phyloP scores from a whole-genome alignment of 2,888 invertebrate species.

The Tachystola acroxantha region DNA sequence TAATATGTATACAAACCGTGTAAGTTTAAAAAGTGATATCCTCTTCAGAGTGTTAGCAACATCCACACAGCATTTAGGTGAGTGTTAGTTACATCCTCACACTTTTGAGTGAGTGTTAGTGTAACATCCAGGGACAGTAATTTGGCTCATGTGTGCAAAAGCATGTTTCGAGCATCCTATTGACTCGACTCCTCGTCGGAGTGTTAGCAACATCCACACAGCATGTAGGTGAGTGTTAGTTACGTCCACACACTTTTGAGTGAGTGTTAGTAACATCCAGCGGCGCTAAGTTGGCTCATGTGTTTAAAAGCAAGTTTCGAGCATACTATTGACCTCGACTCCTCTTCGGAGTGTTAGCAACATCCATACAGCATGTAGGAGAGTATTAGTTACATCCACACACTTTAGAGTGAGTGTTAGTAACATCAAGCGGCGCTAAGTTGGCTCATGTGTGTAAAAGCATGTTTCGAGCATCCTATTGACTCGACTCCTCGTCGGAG shows the following conservation, averaged over 20 bases:
- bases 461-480: constrained; percentile 83
- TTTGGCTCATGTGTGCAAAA: constrained; percentile 88
- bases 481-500: constrained; percentile 74
- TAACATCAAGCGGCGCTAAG: no score
- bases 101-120: no score
- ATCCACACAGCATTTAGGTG: neutral
- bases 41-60: constrained; percentile 55
- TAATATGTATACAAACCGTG: no score
- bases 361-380: neutral
- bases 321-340: constrained; percentile 84
- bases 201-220: constrained; percentile 42
- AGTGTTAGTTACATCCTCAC: no score
- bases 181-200: constrained; percentile 73
- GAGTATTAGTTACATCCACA: no score
- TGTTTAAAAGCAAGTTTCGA: constrained; percentile 83
- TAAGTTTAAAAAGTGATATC: no score
- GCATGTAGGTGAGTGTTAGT: neutral
- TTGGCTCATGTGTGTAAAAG: constrained; percentile 87
- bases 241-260: no score
- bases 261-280: no score
- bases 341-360: constrained; percentile 59
- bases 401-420: no score
- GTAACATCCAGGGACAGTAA: no score
- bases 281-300: constrained; percentile 87
- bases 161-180: constrained; percentile 84